Conservation (phyloP, 30 jellyfish, hydroid and myxozoan species). For the Phacellophora camtschatica region DNA sequence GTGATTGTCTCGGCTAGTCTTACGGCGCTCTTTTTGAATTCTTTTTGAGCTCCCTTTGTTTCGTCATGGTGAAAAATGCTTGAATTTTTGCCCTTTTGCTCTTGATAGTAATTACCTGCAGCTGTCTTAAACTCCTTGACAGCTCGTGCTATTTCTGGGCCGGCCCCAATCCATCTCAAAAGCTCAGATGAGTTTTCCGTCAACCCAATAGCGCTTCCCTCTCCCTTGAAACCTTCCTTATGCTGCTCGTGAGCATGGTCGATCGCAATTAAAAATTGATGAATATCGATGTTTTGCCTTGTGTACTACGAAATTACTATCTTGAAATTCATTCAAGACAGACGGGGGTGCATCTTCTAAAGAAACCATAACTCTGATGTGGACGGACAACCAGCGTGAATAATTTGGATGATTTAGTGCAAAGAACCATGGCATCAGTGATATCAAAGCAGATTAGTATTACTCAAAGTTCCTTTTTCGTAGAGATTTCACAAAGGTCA, state of each 20-base stretch:
- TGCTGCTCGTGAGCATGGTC: background rate
- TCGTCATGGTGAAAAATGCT: constrained; percentile 9
- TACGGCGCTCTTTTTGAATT: background rate
- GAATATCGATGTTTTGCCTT: too few relatives aligned
- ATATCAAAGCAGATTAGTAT: background rate
- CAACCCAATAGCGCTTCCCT: constrained; percentile 28
- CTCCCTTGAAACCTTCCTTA: constrained; percentile 13
- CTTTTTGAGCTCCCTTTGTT: background rate
- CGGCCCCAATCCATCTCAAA: constrained; percentile 20
- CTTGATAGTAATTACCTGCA: background rate
- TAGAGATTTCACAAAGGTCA: background rate
- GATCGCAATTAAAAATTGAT: too few relatives aligned
- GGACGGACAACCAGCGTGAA: constrained; percentile 23
- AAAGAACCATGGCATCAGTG: constrained; percentile 30
- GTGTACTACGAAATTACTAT: too few relatives aligned
- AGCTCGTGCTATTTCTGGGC: constrained; percentile 23
- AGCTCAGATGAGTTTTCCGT: background rate
- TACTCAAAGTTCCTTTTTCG: background rate
- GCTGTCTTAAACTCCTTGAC: background rate
- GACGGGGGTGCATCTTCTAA: too few relatives aligned
- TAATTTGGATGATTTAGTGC: constrained; percentile 36
- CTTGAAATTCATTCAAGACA: too few relatives aligned
- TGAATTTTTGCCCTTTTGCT: background rate
- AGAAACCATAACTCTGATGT: too few relatives aligned
- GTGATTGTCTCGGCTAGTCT: background rate